Base-by-base conservation (phyloP, 2,888 invertebrate species). In the Watsonalla cultraria region DNA sequence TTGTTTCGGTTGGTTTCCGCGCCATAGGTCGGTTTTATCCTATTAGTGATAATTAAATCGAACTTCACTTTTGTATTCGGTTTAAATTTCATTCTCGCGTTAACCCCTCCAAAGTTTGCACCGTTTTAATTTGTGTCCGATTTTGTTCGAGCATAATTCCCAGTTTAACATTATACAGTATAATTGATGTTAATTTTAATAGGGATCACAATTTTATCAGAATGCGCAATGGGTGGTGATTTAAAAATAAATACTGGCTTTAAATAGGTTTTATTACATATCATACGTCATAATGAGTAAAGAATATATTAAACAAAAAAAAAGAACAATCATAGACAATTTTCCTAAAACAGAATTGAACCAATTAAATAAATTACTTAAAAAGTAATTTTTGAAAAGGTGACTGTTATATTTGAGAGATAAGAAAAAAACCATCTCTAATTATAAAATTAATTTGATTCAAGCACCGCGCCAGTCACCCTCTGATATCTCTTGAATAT, bases 21-120 rank as follows among this genome's bases (percentile, higher is more conserved):
- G 65, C 78, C 80, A 84, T 81, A 74, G 80, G 76, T 56, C 64
- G 57, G 66, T 64, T 77, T 78, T 71, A 82, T 80, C 82, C 81
- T 80, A 81, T 85, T 84, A 85, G 74, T 75, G 80, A 82, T 84
- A 83, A 85, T 85, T 84, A 83, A 84, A 84, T 78, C 72, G 68
- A 73, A 76, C 74, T 71, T 66, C 61, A 64, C 70, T 74, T 76
- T 76, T 70, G 73, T 67, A 70, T 79, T 81, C 72, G 69, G 72
- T 66, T 69, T 70, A 66, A 72, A 78, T 78, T 79, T 74, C 73
- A 74, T 75, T 79, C 71, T 70, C 66, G 61, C 67, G 66, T 74
- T 70, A 69, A 69, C 66, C 58, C 53, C 47, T 55, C 56, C 60
- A 66, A 73, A 70, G 61, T 73, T 69, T 59, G 65, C 54, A 65